phyloP scores from a whole-genome alignment of 2,888 invertebrate species.

The Cephus spinipes region DNA sequence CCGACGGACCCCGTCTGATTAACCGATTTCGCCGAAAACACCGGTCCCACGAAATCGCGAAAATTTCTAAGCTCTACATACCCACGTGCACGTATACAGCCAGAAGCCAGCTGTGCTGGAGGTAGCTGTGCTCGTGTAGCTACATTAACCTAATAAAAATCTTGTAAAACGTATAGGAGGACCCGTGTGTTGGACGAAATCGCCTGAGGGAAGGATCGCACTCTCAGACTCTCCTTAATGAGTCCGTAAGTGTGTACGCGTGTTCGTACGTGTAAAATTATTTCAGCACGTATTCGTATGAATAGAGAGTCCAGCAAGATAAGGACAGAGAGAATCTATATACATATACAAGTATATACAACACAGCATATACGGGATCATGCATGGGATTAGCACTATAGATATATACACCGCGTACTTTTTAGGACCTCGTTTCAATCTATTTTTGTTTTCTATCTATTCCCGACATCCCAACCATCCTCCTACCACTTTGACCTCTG shows the following conservation, averaged over 20 bases:
- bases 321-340: neutral
- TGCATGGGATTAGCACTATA: neutral
- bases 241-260: neutral
- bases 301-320: neutral
- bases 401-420: neutral
- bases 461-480: neutral
- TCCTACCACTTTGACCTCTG: constrained; percentile 8
- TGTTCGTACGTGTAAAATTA: neutral
- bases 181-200: neutral
- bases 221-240: neutral
- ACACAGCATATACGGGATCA: neutral
- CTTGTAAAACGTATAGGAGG: neutral
- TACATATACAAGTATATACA: neutral
- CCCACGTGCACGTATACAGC: neutral
- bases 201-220: neutral
- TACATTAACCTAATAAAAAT: neutral
- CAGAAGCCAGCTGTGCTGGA: neutral
- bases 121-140: neutral
- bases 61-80: neutral
- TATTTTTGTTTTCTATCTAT: neutral
- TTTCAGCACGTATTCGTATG: neutral
- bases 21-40: neutral
- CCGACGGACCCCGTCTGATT: neutral
- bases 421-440: neutral
- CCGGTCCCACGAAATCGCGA: neutral